Evolutionary conservation across 2,113 vertebrate species (phyloP).

Genomic region (Myrmophylax atrothorax): DNA sequence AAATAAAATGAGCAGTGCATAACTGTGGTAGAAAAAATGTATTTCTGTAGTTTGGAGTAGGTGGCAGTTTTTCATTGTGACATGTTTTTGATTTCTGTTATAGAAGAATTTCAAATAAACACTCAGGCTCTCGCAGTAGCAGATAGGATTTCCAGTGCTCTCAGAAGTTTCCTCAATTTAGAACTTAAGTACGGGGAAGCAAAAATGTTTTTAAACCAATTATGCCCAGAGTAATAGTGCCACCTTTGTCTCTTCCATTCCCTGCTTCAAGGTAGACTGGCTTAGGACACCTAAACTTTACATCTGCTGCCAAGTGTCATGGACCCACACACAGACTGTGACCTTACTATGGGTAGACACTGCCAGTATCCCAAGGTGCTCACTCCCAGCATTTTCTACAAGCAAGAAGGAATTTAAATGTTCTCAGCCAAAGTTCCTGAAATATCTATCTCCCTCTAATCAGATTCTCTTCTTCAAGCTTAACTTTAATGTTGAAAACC

Average conservation of each 20-base stretch:
- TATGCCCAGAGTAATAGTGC: neutral
- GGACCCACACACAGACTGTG: neutral
- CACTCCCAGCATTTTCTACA: neutral
- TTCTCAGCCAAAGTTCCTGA: neutral
- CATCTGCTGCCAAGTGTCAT: neutral
- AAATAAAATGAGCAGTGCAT: neutral
- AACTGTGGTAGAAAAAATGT: neutral
- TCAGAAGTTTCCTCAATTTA: neutral
- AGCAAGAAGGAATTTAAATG: neutral
- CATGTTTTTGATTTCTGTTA: fast-evolving
- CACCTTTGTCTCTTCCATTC: neutral
- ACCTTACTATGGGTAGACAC: neutral
- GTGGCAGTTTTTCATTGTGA: neutral
- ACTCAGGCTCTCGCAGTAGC: neutral
- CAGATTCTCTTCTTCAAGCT: neutral
- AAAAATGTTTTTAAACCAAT: neutral
- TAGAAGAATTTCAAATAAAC: neutral
- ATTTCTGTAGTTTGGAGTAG: neutral
- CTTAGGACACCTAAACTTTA: neutral
- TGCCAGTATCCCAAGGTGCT: neutral
- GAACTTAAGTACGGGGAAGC: neutral
- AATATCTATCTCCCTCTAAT: neutral
- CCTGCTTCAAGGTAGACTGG: neutral
- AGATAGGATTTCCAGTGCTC: neutral
- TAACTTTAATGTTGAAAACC: neutral